Evolutionary conservation across 2,797 vertebrate genomes (phyloP), one percentile per base, ranked within the genome.

Genomic region (Oreortyx pictus): DNA sequence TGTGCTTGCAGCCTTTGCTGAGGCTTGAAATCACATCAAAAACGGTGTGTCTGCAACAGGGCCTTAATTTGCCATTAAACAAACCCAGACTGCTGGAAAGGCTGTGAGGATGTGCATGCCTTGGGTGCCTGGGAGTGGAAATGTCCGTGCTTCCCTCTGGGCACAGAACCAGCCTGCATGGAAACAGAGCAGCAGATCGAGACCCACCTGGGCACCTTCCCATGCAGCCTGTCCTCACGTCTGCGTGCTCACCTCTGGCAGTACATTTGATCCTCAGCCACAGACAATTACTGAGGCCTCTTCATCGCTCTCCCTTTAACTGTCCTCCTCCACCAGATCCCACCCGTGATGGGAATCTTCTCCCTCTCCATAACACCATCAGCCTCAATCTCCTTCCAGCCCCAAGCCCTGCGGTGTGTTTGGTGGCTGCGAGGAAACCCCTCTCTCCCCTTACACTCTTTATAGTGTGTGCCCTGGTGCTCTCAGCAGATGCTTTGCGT

Each of bases 401-500:
- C 57, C 37, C 64, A 15, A 22, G 3, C 1, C 0, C 17, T 50
- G 49, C 25, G 23, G 33, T 14, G 31, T 2, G 0, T 14, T 20
- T 11, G 57, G 31, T 14, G 77, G 46, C 7, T 8, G 1, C 0
- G 23, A 52, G 23, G 60, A 16, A 11, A 16, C 17, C 13, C 46
- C 19, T 43, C 66, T 14, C 33, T 31, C 22, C 50, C 14, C 3
- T 0, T 1, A 0, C 2, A 0, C 7, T 35, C 54, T 18, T 0
- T 2, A 0, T 2, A 10, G n/a, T 2, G 6, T 3, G 7, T 25
- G 15, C n/a, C 37, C 66, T 4, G 6, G 1, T 37, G 5, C 23
- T 7, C 43, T 25, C 65, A 25, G 50, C 7, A 50, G 62, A 15
- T 0, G 0, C 1, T 5, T 4, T 13, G n/a, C 46, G 3, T 67